A percentile compares a stretch with the other conserved stretches of the same genome.
Evolutionary conservation across 2,888 invertebrate species (phyloP).

Genomic region (Aphodius granarius): DNA sequence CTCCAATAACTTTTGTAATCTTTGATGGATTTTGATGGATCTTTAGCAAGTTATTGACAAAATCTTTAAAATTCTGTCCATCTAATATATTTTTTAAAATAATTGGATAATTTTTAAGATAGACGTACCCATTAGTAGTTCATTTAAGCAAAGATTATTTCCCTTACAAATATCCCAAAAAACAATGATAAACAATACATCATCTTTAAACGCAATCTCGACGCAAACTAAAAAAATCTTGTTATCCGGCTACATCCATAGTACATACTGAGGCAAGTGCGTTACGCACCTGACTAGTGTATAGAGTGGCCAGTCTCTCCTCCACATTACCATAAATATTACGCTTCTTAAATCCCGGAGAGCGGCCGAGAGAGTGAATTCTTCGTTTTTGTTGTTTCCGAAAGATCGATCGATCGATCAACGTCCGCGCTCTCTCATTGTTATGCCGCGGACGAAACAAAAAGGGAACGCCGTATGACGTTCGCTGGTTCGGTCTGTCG

Average conservation of each 20-base stretch:
- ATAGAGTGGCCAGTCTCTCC: neutral
- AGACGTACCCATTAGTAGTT: too few relatives aligned
- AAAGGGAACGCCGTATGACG: neutral
- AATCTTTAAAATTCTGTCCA: too few relatives aligned
- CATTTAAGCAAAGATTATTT: neutral
- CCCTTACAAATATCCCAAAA: neutral
- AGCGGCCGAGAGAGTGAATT: neutral
- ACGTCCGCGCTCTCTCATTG: neutral
- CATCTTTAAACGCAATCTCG: neutral
- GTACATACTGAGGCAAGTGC: neutral
- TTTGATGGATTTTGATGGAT: too few relatives aligned
- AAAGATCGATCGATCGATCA: neutral
- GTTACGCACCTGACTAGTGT: neutral
- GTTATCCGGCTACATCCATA: neutral
- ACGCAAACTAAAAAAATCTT: neutral
- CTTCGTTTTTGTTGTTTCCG: neutral
- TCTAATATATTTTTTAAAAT: too few relatives aligned
- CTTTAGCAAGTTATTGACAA: too few relatives aligned
- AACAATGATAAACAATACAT: neutral
- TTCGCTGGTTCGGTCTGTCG: neutral
- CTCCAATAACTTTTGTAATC: too few relatives aligned
- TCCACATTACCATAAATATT: neutral
- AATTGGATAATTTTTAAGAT: too few relatives aligned
- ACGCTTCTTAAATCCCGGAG: neutral
- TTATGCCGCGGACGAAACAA: neutral